Evolutionary conservation across 2,797 vertebrate genomes (phyloP).

Genomic region (Limosa lapponica): DNA sequence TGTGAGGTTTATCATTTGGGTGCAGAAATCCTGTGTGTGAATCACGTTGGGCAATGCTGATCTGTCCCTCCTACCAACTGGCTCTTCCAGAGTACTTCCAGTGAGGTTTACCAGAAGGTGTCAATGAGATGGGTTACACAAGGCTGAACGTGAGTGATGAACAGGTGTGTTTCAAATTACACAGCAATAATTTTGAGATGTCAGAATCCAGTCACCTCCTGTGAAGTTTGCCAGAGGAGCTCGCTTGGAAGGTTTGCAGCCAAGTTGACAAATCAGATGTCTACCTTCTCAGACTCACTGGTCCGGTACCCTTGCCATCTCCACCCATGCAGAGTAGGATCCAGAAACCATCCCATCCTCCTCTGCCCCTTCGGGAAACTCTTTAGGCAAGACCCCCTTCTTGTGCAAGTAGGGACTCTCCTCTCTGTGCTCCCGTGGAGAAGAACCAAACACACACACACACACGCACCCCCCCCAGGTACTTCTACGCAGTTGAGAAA

Average conservation of each 20-base stretch:
- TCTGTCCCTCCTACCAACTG: background rate
- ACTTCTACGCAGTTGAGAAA: background rate
- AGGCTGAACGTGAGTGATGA: background rate
- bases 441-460: background rate
- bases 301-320: background rate
- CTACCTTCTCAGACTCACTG: background rate
- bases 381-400: background rate
- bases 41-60: background rate
- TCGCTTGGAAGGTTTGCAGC: background rate
- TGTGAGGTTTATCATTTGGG: background rate
- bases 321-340: fast-evolving
- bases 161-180: background rate
- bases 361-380: background rate
- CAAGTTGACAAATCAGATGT: background rate
- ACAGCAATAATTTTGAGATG: background rate
- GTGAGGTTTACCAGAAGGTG: background rate
- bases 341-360: background rate
- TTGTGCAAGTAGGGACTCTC: background rate
- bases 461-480: background rate
- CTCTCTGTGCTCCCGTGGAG: background rate
- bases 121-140: background rate
- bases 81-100: background rate
- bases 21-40: background rate
- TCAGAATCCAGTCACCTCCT: background rate
- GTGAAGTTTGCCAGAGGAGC: background rate